Conservation (phyloP, 2,888 invertebrate genomes). For the Phania funesta region DNA sequence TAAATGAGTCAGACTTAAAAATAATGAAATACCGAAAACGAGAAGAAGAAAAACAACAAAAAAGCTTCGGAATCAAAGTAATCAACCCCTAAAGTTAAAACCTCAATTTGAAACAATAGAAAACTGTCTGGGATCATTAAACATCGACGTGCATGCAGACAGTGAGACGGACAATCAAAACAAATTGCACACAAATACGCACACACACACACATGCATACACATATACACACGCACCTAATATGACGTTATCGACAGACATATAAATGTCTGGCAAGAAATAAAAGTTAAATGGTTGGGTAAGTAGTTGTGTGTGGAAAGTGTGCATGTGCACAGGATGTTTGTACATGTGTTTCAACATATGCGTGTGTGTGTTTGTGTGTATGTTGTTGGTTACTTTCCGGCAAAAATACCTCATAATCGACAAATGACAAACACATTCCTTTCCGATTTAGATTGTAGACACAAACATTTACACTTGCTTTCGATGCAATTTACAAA, state of each 20-base stretch:
- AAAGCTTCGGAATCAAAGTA: constrained; percentile 38
- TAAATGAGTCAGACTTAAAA: constrained; percentile 52
- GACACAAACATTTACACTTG: constrained; percentile 31
- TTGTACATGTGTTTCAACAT: neutral
- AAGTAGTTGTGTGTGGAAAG: neutral
- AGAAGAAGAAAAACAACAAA: neutral
- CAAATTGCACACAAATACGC: constrained; percentile 8
- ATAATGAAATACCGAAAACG: constrained; percentile 16
- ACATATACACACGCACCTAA: neutral
- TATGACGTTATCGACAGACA: neutral
- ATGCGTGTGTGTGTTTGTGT: neutral
- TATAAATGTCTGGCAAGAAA: constrained; percentile 45
- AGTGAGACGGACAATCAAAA: neutral
- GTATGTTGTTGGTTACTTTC: constrained; percentile 8
- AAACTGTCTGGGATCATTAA: constrained; percentile 62
- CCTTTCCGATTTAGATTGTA: constrained; percentile 33
- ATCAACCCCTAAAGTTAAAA: constrained; percentile 71
- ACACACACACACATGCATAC: neutral
- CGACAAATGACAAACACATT: constrained; percentile 54
- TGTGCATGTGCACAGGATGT: constrained; percentile 5
- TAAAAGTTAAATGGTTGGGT: constrained; percentile 21
- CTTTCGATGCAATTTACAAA: constrained; percentile 12
- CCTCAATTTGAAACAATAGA: constrained; percentile 67
- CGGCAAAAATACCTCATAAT: constrained; percentile 32
- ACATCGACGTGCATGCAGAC: constrained; percentile 36